Base-by-base conservation (phyloP, 2,797 vertebrate species). In the Tenualosa ilisha region DNA sequence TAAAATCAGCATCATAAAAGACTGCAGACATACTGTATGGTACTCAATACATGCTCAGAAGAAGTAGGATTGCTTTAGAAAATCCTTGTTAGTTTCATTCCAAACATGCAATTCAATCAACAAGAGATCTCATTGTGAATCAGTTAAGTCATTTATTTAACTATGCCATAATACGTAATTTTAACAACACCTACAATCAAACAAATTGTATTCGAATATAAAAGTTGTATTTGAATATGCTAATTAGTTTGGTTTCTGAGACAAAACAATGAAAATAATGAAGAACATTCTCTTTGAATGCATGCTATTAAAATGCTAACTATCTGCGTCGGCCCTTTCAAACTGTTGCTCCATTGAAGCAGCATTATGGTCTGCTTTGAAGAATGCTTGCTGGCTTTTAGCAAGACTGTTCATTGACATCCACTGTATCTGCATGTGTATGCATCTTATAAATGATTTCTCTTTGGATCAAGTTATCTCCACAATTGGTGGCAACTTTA, bases 171-270 rank as follows among this genome's bases (percentile, higher is more conserved):
- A 46, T 79, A 24, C 4, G 20, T 2, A 6, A 75, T 22, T 79
- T 79, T 6, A 79, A 79, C 15, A 46, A 37, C 37, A 79, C 8
- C 72, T 79, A 40, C 72, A 79, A 79, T 79, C 72, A 79, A 79
- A 79, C 72, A 79, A 43, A 1, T 49, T 49, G 1, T 50, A 50
- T 50, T 50, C 8, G 8, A 50, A 50, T 9, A 46, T 46, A 20
- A 75, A 75, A 40, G 15, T 31, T 15, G 22, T 17, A 46, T 46
- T 79, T 75, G 68, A 75, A 75, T 43, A 75, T 43, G 37, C 20
- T 43, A 75, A 75, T 75, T 7, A 13, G 65, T 37, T 17, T 15
- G 37, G 68, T 75, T 40, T 43, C 68, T 43, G 2, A 22, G 37
- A 43, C 17, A 79, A 15, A 46, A 13, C 17, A 79, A 37, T 43